Evolutionary conservation across 2,797 vertebrate species (phyloP), one percentile per base, ranked within the genome.

Genomic region (Nannoperca australis): DNA sequence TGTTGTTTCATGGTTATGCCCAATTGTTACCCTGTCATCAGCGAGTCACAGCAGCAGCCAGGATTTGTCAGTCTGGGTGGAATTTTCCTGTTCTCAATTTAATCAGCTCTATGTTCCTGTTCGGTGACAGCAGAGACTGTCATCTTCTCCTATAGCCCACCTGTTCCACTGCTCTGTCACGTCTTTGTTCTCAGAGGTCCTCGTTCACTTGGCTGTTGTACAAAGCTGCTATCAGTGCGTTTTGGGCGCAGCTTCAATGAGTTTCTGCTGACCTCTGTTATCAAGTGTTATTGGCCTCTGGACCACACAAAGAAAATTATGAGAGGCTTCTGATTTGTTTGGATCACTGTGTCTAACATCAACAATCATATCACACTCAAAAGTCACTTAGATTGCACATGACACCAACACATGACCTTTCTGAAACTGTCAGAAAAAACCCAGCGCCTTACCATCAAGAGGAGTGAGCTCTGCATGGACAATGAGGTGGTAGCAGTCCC

Each of bases 341-440:
- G 15, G 22, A 50, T 42, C 10, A 3, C 8, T 50, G 6, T 10
- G 44, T 51, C 54, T 36, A 32, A 60, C 68, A 72, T 63, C 61
- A 27, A n/a, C 32, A 74, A 36, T 79, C 67, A 42, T 3, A 30
- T 70, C 67, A 27, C 50, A 59, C 44, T 61, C 13, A 15, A 13
- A 58, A 40, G 53, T 54, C 11, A 34, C 54, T 73, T 47, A 34
- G 67, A 62, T 66, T 64, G 36, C 66, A 40, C 42, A 14, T 42
- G 73, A 53, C 71, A 56, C 44, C 32, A 71, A 53, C 71, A 49
- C 44, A 47, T 5, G 27, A 62, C 62, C 74, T 76, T 59, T 72
- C 32, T 36, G 8, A 12, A 72, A 40, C 1, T 42, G 11, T 44
- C 27, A 36, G 38, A 18, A 60, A 27, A 61, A 45, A 3, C 18